Evolutionary conservation across 1,140 invertebrate genomes (phyloP).

Genomic region (Helicoverpa armigera): DNA sequence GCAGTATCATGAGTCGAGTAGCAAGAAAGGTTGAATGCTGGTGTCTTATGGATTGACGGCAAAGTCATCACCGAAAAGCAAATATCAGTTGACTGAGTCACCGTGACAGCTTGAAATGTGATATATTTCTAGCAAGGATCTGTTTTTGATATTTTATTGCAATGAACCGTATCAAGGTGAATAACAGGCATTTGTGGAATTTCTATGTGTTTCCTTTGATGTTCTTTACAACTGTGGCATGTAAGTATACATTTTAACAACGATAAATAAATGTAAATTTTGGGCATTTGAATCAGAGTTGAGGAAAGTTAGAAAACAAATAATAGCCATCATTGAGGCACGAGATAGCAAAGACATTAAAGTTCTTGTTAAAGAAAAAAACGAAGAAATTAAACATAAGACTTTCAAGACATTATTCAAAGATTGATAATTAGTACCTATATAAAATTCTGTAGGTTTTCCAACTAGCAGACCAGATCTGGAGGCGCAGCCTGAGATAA

Average conservation of each 20-base stretch:
- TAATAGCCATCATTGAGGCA: too few relatives aligned
- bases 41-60: too few relatives aligned
- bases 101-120: not conserved
- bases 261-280: not conserved
- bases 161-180: constrained; percentile 1
- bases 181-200: not conserved
- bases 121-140: not conserved
- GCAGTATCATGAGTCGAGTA: too few relatives aligned
- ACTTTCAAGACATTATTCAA: not conserved
- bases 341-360: too few relatives aligned
- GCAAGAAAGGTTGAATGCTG: too few relatives aligned
- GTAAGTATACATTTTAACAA: not conserved
- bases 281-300: too few relatives aligned
- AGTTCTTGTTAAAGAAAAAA: not conserved
- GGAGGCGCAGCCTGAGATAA: constrained; percentile 50
- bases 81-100: too few relatives aligned
- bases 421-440: too few relatives aligned
- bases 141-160: constrained; percentile 12
- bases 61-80: too few relatives aligned
- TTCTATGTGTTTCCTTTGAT: constrained; percentile 7
- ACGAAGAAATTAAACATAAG: too few relatives aligned
- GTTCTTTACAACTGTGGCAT: not conserved
- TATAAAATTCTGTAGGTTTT: constrained; percentile 49
- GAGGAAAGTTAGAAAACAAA: too few relatives aligned
- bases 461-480: constrained; percentile 48